Evolutionary conservation across 2,888 invertebrate genomes (phyloP).

Genomic region (Eupsilia transversa): DNA sequence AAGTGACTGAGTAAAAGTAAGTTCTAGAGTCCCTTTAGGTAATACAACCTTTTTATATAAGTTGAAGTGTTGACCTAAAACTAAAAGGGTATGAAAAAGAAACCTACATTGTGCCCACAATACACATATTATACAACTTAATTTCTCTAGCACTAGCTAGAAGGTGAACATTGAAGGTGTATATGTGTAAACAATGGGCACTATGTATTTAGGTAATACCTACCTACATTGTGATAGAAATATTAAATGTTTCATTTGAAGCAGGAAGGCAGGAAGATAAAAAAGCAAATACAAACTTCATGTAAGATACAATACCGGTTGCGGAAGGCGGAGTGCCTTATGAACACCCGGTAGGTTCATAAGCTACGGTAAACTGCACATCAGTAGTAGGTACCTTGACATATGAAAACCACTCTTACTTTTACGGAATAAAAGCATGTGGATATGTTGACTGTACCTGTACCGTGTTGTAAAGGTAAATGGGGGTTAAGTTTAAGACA

Average conservation of each 20-base stretch:
- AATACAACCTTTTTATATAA: slow-evolving; percentile 16
- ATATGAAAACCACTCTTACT: background rate
- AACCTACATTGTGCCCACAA: background rate
- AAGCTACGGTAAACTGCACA: background rate
- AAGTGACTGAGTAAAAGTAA: slow-evolving; percentile 4
- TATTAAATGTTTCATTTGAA: slow-evolving; percentile 13
- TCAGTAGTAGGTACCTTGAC: background rate
- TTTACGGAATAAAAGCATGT: background rate
- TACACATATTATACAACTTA: no score
- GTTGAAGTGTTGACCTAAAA: slow-evolving; percentile 18
- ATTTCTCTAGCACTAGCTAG: no score
- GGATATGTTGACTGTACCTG: background rate
- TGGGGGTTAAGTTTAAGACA: background rate
- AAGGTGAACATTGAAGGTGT: no score
- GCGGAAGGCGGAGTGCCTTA: no score
- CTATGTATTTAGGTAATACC: no score
- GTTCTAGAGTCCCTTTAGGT: slow-evolving; percentile 11
- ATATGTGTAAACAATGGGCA: no score
- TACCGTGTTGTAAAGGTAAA: background rate
- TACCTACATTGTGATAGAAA: background rate
- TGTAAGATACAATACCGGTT: background rate
- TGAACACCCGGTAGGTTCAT: background rate
- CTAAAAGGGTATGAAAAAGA: background rate
- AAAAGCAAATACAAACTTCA: background rate
- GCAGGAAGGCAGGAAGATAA: no score